Percentiles rank a stretch among this genome's conserved stretches.
Conservation (phyloP, 2,113 vertebrate species). For the Nyctibius bracteatus region DNA sequence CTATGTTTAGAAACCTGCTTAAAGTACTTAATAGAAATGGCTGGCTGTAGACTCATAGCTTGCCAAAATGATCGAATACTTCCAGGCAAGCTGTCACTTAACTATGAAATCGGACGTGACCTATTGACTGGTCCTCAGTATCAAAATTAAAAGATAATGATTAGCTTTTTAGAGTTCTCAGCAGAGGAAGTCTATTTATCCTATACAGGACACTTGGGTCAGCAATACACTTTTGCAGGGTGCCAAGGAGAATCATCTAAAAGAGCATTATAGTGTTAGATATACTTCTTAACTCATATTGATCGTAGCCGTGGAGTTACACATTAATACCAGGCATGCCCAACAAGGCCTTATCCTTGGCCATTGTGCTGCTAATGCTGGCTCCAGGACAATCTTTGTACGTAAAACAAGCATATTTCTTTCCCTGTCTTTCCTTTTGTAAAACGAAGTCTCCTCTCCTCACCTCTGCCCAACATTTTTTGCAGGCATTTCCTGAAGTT, state of each 20-base stretch:
- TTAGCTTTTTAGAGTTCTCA: background rate
- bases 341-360: background rate
- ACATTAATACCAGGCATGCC: background rate
- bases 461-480: background rate
- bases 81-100: constrained; percentile 60
- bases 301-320: background rate
- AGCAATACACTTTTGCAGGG: background rate
- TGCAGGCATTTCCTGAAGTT: background rate
- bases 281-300: background rate
- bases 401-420: background rate
- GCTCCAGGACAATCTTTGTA: background rate
- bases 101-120: constrained; percentile 81
- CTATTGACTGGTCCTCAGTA: constrained; percentile 71
- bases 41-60: background rate
- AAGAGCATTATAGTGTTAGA: background rate
- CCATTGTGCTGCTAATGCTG: background rate
- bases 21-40: background rate
- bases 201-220: background rate
- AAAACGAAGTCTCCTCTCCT: background rate
- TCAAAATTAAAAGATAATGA: constrained; percentile 53
- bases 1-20: background rate
- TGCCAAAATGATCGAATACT: background rate
- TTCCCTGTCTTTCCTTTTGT: background rate
- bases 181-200: background rate
- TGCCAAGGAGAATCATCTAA: background rate